Base-by-base conservation (phyloP, 2,888 invertebrate genomes). In the Cremastobaeus sp. region DNA sequence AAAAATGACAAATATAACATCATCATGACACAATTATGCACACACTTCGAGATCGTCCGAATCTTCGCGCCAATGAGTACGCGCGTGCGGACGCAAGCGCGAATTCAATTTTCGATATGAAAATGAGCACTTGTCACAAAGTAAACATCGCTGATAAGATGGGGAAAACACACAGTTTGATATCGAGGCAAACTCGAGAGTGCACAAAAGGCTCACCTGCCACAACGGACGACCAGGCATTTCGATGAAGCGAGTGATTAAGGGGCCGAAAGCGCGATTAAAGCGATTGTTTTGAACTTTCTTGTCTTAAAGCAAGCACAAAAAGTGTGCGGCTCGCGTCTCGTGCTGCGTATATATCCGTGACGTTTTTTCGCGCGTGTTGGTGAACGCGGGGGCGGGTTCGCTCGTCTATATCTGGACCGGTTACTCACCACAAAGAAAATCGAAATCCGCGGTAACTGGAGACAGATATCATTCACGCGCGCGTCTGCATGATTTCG, bases 161-260 rank as follows among this genome's bases (percentile, higher is more conserved):
- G n/a, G n/a, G n/a, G n/a, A n/a, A n/a, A n/a, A n/a, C n/a, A n/a
- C n/a, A n/a, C n/a, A n/a, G n/a, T n/a, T n/a, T n/a, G n/a, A n/a
- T n/a, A n/a, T n/a, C n/a, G n/a, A n/a, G n/a, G n/a, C n/a, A n/a
- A n/a, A n/a, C n/a, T n/a, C n/a, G n/a, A n/a, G n/a, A n/a, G n/a
- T n/a, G n/a, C n/a, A n/a, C n/a, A n/a, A 28, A 41, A 12, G 4
- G 39, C 89, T 89, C 88, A 93, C 93, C 91, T 93, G 93, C 93
- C 93, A 93, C 88, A 93, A 89, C 77, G 93, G 93, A 90, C 92
- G 93, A 90, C 93, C 93, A 88, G 93, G 93, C 93, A 93, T 93
- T 88, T 89, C 91, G n/a, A n/a, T 79, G 48, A 25, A 5, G 11
- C 41, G 41, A 5, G 47, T 3, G 32, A 30, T n/a, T n/a, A n/a